A percentile compares a stretch with the other conserved stretches of the same genome.
Evolutionary conservation across 2,113 vertebrate species (phyloP).

Genomic region (human (Homo sapiens)): DNA sequence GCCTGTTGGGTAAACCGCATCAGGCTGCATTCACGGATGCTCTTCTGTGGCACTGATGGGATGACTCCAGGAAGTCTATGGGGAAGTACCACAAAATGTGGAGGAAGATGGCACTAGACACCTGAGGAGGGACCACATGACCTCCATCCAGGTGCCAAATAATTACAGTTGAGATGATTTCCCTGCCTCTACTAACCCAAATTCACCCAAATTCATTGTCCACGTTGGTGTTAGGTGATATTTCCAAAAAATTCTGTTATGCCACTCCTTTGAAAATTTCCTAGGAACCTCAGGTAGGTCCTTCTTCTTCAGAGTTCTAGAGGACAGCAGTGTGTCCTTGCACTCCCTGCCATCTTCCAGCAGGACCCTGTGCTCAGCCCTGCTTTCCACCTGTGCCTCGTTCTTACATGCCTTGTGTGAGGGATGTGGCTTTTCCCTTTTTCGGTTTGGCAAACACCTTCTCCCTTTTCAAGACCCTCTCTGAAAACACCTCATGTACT

Average conservation of each 20-base stretch:
- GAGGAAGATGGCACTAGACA: background rate
- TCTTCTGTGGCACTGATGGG: background rate
- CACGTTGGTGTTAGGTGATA: background rate
- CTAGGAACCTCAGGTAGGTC: background rate
- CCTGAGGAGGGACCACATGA: background rate
- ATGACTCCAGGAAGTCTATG: background rate
- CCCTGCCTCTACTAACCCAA: background rate
- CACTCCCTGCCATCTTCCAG: background rate
- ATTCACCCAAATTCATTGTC: background rate
- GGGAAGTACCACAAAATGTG: too few relatives aligned
- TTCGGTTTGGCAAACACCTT: background rate
- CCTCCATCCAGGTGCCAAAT: background rate
- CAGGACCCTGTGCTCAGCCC: too few relatives aligned
- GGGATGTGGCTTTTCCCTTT: too few relatives aligned
- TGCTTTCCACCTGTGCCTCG: fast-evolving
- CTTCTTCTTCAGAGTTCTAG: background rate
- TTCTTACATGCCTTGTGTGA: background rate
- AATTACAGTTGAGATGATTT: fast-evolving
- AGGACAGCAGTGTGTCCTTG: background rate
- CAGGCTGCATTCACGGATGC: fast-evolving
- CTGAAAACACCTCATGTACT: too few relatives aligned
- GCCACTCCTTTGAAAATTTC: background rate
- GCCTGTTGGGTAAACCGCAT: background rate
- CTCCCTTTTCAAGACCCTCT: background rate
- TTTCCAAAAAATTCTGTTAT: background rate